Conservation (phyloP, 2,113 vertebrate species). For the Gnathonemus longibarbis region DNA sequence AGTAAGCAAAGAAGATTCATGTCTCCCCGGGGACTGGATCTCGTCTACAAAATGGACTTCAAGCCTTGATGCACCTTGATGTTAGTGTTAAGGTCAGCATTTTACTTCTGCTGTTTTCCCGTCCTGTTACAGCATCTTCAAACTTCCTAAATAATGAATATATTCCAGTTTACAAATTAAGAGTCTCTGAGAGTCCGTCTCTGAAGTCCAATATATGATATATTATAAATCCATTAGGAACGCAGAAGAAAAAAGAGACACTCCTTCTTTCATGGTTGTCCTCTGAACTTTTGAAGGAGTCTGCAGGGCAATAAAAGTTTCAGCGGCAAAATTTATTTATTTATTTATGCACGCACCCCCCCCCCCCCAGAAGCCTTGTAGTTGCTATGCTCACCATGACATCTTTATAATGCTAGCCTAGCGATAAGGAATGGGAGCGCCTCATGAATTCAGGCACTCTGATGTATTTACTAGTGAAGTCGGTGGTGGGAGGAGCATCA, state of each 20-base stretch:
- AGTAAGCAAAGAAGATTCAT: neutral
- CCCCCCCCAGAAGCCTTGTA: neutral
- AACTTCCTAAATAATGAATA: neutral
- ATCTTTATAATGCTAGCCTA: constrained; percentile 27
- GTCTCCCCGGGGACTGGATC: neutral
- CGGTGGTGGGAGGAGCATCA: neutral
- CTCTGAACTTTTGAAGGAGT: neutral
- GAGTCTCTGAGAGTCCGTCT: neutral
- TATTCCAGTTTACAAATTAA: neutral
- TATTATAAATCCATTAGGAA: neutral
- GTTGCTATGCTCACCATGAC: constrained; percentile 20
- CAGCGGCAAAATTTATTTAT: neutral
- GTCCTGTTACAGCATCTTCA: neutral
- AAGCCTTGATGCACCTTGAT: neutral
- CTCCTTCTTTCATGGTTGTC: neutral
- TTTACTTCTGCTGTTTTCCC: neutral
- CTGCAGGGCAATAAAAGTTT: neutral
- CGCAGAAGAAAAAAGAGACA: neutral
- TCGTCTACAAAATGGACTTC: neutral
- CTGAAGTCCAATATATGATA: neutral
- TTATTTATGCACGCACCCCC: neutral
- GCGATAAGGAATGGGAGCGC: constrained; percentile 5
- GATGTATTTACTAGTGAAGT: constrained; percentile 16
- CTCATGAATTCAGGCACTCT: neutral
- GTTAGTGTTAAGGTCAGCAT: neutral